Evolutionary conservation across 2,797 vertebrate species (phyloP).

Genomic region (Pelodytes ibericus): DNA sequence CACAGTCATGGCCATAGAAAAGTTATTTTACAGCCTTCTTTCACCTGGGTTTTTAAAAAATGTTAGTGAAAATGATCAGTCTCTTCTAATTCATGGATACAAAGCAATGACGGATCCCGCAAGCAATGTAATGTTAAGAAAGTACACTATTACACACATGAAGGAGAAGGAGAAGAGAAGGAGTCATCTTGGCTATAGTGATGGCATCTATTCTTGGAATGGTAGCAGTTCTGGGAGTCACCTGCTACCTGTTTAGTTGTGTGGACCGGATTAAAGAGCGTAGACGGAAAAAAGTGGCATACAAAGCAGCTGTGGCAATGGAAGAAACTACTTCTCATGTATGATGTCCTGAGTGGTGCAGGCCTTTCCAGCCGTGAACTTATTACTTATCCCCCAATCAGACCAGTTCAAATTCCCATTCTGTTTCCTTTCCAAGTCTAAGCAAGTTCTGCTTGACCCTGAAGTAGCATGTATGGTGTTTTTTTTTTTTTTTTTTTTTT

Average conservation of each 20-base stretch:
- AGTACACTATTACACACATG: not conserved
- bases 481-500: too few relatives aligned
- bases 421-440: too few relatives aligned
- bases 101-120: not conserved
- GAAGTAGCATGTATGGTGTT: too few relatives aligned
- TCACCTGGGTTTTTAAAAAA: not conserved
- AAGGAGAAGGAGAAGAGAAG: too few relatives aligned
- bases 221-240: slow-evolving; percentile 68
- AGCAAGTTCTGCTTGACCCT: too few relatives aligned
- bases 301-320: slow-evolving; percentile 67
- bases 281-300: slow-evolving; percentile 69
- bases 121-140: not conserved
- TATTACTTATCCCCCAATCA: too few relatives aligned
- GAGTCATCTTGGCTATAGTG: slow-evolving; percentile 74
- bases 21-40: not conserved
- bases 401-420: too few relatives aligned
- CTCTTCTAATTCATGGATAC: not conserved
- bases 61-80: not conserved
- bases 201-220: slow-evolving; percentile 74
- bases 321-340: slow-evolving; percentile 75
- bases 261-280: slow-evolving; percentile 73
- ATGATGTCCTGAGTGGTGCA: too few relatives aligned
- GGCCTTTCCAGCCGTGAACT: too few relatives aligned
- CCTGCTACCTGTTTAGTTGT: slow-evolving; percentile 74
- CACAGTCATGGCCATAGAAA: not conserved